Evolutionary conservation across 1,140 invertebrate species (phyloP).

Genomic region (Zaprionus taronus): DNA sequence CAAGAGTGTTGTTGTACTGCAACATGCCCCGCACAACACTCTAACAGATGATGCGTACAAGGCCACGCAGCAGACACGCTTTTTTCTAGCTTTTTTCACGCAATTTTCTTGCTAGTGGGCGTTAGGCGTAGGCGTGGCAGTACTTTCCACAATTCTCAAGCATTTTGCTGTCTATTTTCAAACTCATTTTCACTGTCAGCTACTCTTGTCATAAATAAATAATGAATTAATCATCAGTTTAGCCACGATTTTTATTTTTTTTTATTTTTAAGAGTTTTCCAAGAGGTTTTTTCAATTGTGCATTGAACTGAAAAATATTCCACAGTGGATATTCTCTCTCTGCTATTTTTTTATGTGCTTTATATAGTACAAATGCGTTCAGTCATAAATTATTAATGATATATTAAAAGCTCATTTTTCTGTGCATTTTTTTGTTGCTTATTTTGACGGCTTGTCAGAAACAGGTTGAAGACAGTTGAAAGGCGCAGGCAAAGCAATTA

Average conservation of each 20-base stretch:
- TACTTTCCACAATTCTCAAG: slow-evolving; percentile 14
- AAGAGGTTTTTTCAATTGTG: slow-evolving; percentile 67
- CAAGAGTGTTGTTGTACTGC: not conserved
- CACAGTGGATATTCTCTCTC: not conserved
- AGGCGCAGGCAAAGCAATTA: slow-evolving; percentile 33
- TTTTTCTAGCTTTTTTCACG: slow-evolving; percentile 27
- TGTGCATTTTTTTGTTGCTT: slow-evolving; percentile 22
- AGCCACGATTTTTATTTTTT: slow-evolving; percentile 17
- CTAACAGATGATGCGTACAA: slow-evolving; percentile 68
- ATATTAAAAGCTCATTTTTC: slow-evolving; percentile 51
- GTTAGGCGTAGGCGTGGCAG: slow-evolving; percentile 6
- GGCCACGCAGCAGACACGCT: slow-evolving; percentile 31
- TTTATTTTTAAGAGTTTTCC: slow-evolving; percentile 31
- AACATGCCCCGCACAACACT: slow-evolving; percentile 6
- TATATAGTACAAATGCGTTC: slow-evolving; percentile 52
- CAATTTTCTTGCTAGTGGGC: slow-evolving; percentile 30
- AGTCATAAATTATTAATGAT: slow-evolving; percentile 80
- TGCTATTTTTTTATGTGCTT: not conserved
- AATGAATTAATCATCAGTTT: slow-evolving; percentile 81
- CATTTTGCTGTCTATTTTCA: slow-evolving; percentile 27
- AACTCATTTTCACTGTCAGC: slow-evolving; percentile 36
- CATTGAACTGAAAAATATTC: slow-evolving; percentile 55
- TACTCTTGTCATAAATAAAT: slow-evolving; percentile 72
- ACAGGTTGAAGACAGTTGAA: slow-evolving; percentile 33
- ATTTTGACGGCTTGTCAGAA: slow-evolving; percentile 47